Percentiles rank a stretch among this genome's conserved stretches.
These are phyloP conservation scores for Acanthornis magna DNA, from an alignment of 2,797 vertebrate genomes.

Conservation along the genomic window DNA sequence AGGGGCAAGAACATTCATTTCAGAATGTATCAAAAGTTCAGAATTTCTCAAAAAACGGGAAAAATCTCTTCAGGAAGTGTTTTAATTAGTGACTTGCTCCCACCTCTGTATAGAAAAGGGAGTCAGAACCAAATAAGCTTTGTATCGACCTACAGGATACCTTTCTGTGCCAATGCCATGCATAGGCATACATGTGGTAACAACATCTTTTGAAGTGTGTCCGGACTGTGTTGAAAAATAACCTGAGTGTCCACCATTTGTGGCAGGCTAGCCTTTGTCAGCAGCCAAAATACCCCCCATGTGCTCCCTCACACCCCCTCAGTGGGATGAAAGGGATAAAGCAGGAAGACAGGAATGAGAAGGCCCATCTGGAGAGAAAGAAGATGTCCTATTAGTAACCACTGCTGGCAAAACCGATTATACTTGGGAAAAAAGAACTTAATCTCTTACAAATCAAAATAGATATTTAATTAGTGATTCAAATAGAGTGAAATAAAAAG, in stretches of 20 bases:
- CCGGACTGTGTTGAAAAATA: not conserved
- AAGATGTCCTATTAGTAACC: not conserved
- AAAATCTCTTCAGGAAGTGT: not conserved
- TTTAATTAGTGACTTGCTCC: not conserved
- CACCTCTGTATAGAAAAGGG: not conserved
- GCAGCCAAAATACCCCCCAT: not conserved
- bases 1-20: not conserved
- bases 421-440: not conserved
- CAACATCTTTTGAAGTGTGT: not conserved
- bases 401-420: not conserved
- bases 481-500: not conserved
- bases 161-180: not conserved
- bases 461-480: not conserved
- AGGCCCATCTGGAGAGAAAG: not conserved
- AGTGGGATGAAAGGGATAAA: rapidly evolving
- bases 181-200: not conserved
- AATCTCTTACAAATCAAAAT: not conserved
- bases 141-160: not conserved
- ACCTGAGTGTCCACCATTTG: not conserved
- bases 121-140: not conserved
- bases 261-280: not conserved
- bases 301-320: rapidly evolving
- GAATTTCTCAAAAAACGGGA: not conserved
- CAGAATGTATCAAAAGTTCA: not conserved
- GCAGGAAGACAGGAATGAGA: not conserved